Evolutionary conservation across 2,797 vertebrate species (phyloP).

Genomic region (Argya squamiceps): DNA sequence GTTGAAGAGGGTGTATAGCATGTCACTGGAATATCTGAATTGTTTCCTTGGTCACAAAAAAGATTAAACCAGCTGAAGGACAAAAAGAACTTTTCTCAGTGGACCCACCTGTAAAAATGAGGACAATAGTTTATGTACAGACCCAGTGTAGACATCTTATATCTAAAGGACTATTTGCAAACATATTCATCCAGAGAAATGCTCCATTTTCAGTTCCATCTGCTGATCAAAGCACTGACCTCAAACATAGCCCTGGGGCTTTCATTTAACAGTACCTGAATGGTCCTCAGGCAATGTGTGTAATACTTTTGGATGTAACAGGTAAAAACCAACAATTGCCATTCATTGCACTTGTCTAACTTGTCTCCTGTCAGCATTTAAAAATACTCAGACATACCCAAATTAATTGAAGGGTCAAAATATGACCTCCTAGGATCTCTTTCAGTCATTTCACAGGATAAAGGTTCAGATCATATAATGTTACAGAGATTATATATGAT

Average conservation of each 20-base stretch:
- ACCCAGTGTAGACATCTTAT: not conserved
- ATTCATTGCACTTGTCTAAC: not conserved
- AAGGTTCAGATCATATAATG: not conserved
- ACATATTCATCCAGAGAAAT: not conserved
- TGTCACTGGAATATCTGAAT: not conserved
- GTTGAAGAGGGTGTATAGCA: not conserved
- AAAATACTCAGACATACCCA: not conserved
- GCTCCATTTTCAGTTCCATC: not conserved
- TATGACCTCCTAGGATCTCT: not conserved
- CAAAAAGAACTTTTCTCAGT: not conserved
- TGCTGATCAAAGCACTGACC: slow-evolving; percentile 1
- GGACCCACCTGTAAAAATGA: not conserved
- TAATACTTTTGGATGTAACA: not conserved
- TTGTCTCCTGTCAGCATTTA: not conserved
- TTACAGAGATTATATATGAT: not conserved
- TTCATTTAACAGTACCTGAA: not conserved
- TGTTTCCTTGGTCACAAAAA: not conserved
- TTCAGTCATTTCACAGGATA: not conserved
- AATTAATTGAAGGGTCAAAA: not conserved
- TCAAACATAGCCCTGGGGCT: not conserved
- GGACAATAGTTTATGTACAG: not conserved
- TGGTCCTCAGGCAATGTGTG: not conserved
- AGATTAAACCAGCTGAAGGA: not conserved
- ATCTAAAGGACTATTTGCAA: not conserved
- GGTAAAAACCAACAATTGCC: not conserved